Evolutionary conservation across 2,113 vertebrate species (phyloP), one percentile per base, ranked within the genome.

Genomic region (Rhineura floridana): DNA sequence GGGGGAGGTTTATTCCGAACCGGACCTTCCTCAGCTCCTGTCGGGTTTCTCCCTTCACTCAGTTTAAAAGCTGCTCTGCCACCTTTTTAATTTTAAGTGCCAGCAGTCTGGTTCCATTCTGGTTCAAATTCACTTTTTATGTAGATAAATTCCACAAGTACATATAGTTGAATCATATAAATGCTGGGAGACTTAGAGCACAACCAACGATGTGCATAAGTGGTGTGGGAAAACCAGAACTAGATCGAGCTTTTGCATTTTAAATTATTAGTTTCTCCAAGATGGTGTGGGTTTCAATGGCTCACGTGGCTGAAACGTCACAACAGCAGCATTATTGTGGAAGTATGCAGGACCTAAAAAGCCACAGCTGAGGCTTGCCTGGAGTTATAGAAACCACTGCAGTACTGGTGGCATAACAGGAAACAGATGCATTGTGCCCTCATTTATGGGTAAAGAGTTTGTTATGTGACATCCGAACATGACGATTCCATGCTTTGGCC

Each of bases 281-380:
- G 81, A 91, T 93, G 89, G 92, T 89, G 94, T 89, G 92, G 91
- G 83, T 88, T 94, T 90, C 91, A 84, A 81, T 94, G n/a, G 93
- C 91, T 95, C 92, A 94, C 83, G 62, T 70, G 39, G 70, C 76
- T 91, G 90, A 85, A 87, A 59, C 42, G 88, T 94, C 86, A 44
- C 84, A 88, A 25, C 52, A 81, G 33, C 42, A 50, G 86, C 65
- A 91, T 91, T 87, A 75, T 88, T 33, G 0, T 79, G 80, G 91
- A 93, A 92, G 87, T 73, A 85, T 86, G 39, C 48, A 50, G 63
- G 87, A 90, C 30, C 39, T 89, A 87, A 72, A 76, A 94, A 67
- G 19, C 33, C 63, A 72, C 3, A 76, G 78, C 76, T 90, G 92
- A 93, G 13, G n/a, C 21, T 36, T 62, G n/a, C 9, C 36, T 44